phyloP scores from a whole-genome alignment of 2,113 vertebrate genomes.

The Saimiri boliviensis region DNA sequence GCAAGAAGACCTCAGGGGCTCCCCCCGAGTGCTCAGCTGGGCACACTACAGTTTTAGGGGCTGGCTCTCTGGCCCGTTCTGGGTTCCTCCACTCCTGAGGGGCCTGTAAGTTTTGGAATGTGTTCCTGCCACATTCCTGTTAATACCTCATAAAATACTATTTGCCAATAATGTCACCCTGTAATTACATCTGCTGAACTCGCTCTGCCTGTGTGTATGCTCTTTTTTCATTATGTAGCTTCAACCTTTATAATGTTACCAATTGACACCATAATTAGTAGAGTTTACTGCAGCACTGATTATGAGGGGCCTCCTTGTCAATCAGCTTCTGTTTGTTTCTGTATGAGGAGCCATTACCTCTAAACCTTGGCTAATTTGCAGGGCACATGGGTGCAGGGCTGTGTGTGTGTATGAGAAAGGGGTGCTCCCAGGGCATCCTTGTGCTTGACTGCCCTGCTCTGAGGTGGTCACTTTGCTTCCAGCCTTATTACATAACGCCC shows the following conservation, averaged over 20 bases:
- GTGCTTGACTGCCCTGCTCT: constrained; percentile 48
- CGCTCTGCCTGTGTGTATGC: constrained; percentile 69
- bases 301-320: constrained; percentile 81
- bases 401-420: constrained; percentile 1
- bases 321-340: constrained; percentile 74
- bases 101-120: constrained; percentile 41
- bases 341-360: constrained; percentile 69
- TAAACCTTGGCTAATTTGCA: constrained; percentile 72
- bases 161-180: constrained; percentile 81
- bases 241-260: constrained; percentile 78
- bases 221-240: constrained; percentile 74
- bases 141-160: constrained; percentile 75
- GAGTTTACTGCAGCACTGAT: constrained; percentile 81
- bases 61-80: background rate
- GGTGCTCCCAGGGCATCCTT: background rate
- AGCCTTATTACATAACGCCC: background rate
- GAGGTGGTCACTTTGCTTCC: constrained; percentile 38
- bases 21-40: background rate
- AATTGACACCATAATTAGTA: constrained; percentile 80
- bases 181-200: constrained; percentile 78
- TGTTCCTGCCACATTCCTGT: constrained; percentile 52
- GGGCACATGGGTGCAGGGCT: background rate
- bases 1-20: background rate
- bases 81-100: background rate
- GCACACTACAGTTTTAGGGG: background rate